phyloP scores from a whole-genome alignment of 2,888 invertebrate genomes.

The Drosophila parthenogenetica region DNA sequence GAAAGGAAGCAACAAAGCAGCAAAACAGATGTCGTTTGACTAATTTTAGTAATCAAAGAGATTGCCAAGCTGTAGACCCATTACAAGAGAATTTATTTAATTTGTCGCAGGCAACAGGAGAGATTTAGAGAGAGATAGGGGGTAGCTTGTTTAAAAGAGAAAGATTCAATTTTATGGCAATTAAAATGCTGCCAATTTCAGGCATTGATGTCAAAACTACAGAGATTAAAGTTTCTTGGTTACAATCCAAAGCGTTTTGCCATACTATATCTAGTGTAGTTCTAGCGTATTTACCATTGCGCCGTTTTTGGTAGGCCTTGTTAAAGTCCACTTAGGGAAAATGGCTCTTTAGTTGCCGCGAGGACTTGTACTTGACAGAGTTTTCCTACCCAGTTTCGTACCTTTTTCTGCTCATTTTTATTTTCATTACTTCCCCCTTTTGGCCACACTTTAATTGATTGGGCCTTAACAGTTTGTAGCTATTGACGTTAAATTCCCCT shows the following conservation, averaged over 20 bases:
- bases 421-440: conserved; percentile 22
- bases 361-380: conserved; percentile 29
- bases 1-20: conserved; percentile 5
- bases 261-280: background rate
- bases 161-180: no score
- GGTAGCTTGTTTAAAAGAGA: background rate
- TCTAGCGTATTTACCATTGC: conserved; percentile 33
- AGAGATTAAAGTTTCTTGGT: no score
- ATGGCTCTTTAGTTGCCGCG: conserved; percentile 44
- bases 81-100: conserved; percentile 27
- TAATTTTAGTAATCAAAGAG: conserved; percentile 43
- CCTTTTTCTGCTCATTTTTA: conserved; percentile 9
- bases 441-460: conserved; percentile 56
- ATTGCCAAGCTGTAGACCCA: conserved; percentile 31
- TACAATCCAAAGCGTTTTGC: conserved; percentile 1
- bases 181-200: no score
- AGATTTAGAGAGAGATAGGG: background rate
- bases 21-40: conserved; percentile 10
- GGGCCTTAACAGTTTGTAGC: conserved; percentile 32
- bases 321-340: conserved; percentile 59
- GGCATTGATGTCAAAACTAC: no score
- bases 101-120: background rate
- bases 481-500: conserved; percentile 32
- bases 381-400: background rate
- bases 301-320: conserved; percentile 48